phyloP scores from a whole-genome alignment of 2,797 vertebrate genomes.

The Sarcophilus harrisii region DNA sequence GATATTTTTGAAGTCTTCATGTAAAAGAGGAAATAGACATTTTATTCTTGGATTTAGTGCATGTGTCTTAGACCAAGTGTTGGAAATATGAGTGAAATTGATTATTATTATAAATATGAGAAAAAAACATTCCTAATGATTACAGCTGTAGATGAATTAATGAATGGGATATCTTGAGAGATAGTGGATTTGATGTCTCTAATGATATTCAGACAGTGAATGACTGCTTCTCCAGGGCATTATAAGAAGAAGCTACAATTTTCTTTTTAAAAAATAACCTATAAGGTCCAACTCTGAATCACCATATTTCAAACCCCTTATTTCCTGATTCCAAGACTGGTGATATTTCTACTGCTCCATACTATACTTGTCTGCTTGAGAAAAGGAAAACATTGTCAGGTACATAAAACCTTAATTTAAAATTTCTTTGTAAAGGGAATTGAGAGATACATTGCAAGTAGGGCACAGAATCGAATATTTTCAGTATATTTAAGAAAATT shows the following conservation, averaged over 20 bases:
- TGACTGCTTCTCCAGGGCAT: neutral
- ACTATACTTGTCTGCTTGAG: neutral
- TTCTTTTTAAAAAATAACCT: neutral
- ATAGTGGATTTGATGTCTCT: neutral
- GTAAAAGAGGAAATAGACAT: neutral
- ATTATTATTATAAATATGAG: neutral
- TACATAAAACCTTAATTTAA: neutral
- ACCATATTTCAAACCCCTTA: neutral
- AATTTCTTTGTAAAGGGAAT: neutral
- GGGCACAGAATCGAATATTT: neutral
- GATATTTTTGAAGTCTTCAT: neutral
- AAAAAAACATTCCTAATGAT: neutral
- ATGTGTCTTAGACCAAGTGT: neutral
- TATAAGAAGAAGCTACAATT: neutral
- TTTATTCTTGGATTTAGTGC: neutral
- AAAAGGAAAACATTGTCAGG: neutral
- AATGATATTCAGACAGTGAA: neutral
- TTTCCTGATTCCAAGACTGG: neutral
- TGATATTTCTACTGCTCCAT: neutral
- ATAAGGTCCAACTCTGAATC: neutral
- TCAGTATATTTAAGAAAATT: neutral
- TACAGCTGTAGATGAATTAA: neutral
- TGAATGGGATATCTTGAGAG: neutral
- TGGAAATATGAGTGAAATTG: neutral
- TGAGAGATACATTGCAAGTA: neutral